phyloP scores from a whole-genome alignment of 2,888 invertebrate species.

The Deilephila porcellus region DNA sequence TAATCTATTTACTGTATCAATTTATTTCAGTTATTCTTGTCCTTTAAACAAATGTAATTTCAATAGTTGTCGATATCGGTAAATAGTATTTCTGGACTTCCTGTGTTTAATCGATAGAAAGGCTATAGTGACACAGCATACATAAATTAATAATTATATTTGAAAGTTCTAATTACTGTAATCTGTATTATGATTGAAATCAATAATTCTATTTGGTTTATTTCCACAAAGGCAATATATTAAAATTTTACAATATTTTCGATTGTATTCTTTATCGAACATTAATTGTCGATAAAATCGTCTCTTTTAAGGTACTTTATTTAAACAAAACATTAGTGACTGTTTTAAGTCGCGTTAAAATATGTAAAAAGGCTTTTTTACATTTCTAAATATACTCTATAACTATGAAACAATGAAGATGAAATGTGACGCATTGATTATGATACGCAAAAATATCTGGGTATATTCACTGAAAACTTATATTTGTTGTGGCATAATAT shows the following conservation, averaged over 20 bases:
- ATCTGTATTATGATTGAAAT: too few species aligned
- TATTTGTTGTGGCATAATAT: not conserved
- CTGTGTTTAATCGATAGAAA: conserved; percentile 9
- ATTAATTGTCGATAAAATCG: conserved; percentile 9
- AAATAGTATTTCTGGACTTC: not conserved
- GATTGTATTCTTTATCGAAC: conserved; percentile 13
- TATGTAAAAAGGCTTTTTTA: conserved; percentile 23
- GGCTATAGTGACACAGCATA: not conserved
- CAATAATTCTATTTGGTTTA: conserved; percentile 9
- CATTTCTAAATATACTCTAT: conserved; percentile 12
- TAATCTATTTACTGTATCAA: too few species aligned
- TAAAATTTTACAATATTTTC: conserved; percentile 2
- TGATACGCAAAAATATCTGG: conserved; percentile 11
- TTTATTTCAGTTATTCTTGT: not conserved
- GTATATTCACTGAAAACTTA: not conserved
- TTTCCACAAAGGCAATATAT: conserved; percentile 5
- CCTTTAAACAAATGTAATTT: not conserved
- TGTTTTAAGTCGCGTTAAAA: conserved; percentile 24
- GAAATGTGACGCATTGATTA: not conserved
- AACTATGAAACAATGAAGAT: conserved; percentile 9
- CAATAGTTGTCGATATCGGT: conserved; percentile 15
- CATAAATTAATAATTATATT: not conserved
- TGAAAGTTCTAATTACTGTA: not conserved
- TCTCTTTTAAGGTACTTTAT: conserved; percentile 16
- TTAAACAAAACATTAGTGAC: conserved; percentile 21